Evolutionary conservation across 2,113 vertebrate genomes (phyloP).

Genomic region (Saccopteryx leptura): DNA sequence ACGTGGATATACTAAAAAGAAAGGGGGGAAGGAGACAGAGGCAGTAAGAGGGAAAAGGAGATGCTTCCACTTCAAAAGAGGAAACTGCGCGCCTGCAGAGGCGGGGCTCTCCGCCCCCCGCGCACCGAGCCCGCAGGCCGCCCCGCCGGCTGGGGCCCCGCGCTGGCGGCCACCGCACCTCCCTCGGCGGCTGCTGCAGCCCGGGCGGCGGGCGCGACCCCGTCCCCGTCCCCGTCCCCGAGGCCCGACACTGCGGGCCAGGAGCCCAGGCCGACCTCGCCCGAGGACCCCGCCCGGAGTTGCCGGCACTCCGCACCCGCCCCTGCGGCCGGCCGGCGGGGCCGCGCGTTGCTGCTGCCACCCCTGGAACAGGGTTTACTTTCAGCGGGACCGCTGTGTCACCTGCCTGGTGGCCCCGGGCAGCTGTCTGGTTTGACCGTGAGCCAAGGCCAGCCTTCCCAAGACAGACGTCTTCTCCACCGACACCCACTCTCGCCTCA

Average conservation of each 20-base stretch:
- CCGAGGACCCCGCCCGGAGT: not conserved
- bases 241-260: not conserved
- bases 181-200: not conserved
- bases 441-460: constrained; percentile 91
- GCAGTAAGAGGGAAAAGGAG: not conserved
- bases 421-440: constrained; percentile 93
- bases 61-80: not conserved
- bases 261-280: not conserved
- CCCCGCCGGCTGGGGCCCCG: too few relatives aligned
- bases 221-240: not conserved
- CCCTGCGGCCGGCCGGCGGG: constrained; percentile 57
- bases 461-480: constrained; percentile 91
- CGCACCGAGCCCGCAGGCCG: not conserved
- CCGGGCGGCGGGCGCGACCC: not conserved
- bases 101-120: not conserved
- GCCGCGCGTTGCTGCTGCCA: constrained; percentile 74
- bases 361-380: constrained; percentile 87
- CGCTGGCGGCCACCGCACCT: not conserved
- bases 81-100: not conserved
- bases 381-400: constrained; percentile 94
- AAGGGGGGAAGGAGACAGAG: not conserved
- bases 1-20: not conserved
- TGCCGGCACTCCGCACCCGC: not conserved
- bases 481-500: constrained; percentile 89
- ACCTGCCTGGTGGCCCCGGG: constrained; percentile 94